These are phyloP conservation scores for Poeciliopsis prolifica DNA, from an alignment of 2,113 vertebrate genomes.

Conservation along the genomic window DNA sequence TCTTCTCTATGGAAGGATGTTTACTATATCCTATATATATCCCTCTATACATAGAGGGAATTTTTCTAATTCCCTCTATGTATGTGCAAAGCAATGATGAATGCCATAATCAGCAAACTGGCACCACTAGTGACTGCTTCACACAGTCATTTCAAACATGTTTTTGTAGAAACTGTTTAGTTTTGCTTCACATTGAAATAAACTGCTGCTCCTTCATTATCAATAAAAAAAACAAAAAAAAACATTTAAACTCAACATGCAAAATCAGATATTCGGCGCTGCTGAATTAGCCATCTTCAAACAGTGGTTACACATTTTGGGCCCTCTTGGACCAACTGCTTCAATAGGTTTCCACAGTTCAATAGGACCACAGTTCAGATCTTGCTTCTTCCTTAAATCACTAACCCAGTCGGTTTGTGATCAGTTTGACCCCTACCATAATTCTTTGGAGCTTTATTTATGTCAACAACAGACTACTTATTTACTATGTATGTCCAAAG, in stretches of 20 bases:
- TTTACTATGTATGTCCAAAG: neutral
- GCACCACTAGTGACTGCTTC: too few species aligned
- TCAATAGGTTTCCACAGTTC: neutral
- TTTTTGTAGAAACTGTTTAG: too few species aligned
- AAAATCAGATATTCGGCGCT: neutral
- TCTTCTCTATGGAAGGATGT: conserved; percentile 28
- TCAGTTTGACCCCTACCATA: neutral
- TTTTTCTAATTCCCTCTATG: conserved; percentile 13
- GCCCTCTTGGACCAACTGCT: neutral
- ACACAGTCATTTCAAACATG: too few species aligned
- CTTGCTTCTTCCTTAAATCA: neutral
- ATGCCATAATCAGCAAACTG: conserved; percentile 10
- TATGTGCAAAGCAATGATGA: conserved; percentile 1
- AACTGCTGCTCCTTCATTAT: neutral
- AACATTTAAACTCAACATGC: neutral
- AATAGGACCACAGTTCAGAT: neutral
- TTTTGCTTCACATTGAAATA: too few species aligned
- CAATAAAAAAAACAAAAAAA: neutral
- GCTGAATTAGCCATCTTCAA: neutral
- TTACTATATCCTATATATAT: conserved; percentile 8
- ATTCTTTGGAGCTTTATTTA: neutral
- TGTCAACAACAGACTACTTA: neutral
- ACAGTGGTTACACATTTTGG: neutral
- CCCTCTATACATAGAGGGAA: too few species aligned
- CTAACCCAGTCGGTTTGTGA: neutral